Conservation (phyloP, 1,140 invertebrate species). For the Bicyclus anynana region DNA sequence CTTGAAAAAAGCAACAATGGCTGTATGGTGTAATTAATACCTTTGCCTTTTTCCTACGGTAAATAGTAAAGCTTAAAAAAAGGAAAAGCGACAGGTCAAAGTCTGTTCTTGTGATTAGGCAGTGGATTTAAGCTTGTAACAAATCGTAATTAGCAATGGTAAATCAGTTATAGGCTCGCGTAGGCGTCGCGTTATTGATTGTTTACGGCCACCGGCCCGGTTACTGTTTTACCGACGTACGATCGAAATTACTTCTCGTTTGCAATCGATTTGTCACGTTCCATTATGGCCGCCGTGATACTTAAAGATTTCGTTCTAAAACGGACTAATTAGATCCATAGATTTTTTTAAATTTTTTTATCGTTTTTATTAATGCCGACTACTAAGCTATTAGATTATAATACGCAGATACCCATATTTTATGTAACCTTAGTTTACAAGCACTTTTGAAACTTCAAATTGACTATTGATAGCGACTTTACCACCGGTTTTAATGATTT, state of each 20-base stretch:
- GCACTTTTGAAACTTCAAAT: too few species aligned
- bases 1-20: too few species aligned
- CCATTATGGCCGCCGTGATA: conserved; percentile 19
- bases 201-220: conserved; percentile 48
- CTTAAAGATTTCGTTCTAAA: background rate
- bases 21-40: too few species aligned
- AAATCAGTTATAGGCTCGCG: conserved; percentile 53
- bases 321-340: background rate
- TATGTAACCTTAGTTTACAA: too few species aligned
- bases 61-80: too few species aligned
- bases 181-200: conserved; percentile 52
- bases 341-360: too few species aligned
- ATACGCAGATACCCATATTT: too few species aligned
- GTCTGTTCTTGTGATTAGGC: background rate
- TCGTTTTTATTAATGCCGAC: too few species aligned
- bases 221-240: conserved; percentile 26
- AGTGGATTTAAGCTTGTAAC: background rate
- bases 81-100: background rate
- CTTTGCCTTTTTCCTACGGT: too few species aligned
- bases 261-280: conserved; percentile 53
- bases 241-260: conserved; percentile 45
- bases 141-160: conserved; percentile 68
- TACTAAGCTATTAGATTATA: too few species aligned
- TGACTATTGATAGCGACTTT: too few species aligned
- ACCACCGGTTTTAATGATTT: too few species aligned